phyloP scores from a whole-genome alignment of 1,140 invertebrate genomes.

The Euschistus heros region DNA sequence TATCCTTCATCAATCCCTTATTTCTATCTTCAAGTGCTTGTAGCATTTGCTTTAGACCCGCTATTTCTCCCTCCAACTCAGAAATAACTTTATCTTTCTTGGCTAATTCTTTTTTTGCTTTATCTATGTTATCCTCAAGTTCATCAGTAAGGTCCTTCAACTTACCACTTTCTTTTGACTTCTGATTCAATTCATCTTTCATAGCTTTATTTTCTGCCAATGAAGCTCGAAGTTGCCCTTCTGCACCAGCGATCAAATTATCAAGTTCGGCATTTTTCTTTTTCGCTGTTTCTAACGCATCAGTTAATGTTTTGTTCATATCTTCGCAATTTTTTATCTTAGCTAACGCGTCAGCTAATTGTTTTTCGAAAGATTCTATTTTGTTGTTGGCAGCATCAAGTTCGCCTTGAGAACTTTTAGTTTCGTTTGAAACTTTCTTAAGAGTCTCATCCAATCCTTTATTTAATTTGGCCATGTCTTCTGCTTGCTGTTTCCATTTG shows the following conservation, averaged over 20 bases:
- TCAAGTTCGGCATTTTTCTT: not conserved
- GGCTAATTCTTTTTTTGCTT: not conserved
- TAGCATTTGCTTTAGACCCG: not conserved
- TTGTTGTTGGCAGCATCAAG: not conserved
- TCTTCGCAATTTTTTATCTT: not conserved
- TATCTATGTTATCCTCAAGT: not conserved
- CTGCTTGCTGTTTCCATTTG: not conserved
- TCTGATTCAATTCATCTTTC: constrained; percentile 16
- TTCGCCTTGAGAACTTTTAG: not conserved
- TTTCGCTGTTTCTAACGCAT: not conserved
- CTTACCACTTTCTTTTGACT: not conserved
- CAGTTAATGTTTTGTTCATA: not conserved
- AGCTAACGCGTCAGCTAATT: not conserved
- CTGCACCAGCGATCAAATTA: constrained; percentile 3
- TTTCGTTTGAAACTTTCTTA: not conserved
- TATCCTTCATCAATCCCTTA: not conserved
- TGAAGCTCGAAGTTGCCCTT: constrained; percentile 8
- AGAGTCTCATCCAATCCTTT: not conserved
- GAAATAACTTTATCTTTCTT: not conserved
- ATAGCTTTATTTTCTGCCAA: constrained; percentile 2
- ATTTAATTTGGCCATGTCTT: not conserved
- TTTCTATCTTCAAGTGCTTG: not conserved
- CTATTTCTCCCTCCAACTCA: not conserved
- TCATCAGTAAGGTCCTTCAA: not conserved
- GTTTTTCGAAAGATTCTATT: not conserved